These are phyloP conservation scores for Hydropotes inermis DNA, from an alignment of 2,113 vertebrate species.

Conservation along the genomic window DNA sequence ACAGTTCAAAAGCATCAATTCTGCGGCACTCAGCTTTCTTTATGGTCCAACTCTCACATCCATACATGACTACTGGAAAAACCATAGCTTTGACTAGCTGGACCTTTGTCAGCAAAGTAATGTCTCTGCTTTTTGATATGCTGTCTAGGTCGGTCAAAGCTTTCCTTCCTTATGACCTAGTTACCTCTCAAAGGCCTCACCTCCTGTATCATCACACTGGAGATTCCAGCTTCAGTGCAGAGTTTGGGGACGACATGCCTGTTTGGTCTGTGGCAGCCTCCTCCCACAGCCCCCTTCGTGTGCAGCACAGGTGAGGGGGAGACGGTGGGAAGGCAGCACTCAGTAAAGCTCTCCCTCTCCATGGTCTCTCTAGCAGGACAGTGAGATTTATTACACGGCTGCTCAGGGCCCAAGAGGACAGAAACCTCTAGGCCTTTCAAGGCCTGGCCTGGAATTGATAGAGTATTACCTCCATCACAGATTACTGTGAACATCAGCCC, in stretches of 20 bases:
- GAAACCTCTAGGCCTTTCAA: background rate
- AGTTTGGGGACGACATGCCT: background rate
- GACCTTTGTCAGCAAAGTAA: background rate
- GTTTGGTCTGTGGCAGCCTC: background rate
- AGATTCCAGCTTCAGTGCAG: accelerated
- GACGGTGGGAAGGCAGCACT: background rate
- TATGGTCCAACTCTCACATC: background rate
- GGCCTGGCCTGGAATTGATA: background rate
- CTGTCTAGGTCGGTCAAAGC: background rate
- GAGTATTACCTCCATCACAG: background rate
- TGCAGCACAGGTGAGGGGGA: accelerated
- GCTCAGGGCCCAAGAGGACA: background rate
- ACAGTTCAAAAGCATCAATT: background rate
- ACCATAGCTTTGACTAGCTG: background rate
- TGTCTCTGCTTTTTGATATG: background rate
- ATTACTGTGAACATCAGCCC: background rate
- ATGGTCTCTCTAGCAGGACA: background rate
- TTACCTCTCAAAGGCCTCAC: too few species aligned
- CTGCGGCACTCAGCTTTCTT: background rate
- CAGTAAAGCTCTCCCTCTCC: background rate
- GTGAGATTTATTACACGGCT: background rate
- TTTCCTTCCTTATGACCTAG: background rate
- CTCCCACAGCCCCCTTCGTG: too few species aligned
- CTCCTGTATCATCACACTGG: background rate
- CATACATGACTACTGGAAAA: background rate